Base-by-base conservation (phyloP, 2,797 vertebrate species). In the Oophaga sylvatica region DNA sequence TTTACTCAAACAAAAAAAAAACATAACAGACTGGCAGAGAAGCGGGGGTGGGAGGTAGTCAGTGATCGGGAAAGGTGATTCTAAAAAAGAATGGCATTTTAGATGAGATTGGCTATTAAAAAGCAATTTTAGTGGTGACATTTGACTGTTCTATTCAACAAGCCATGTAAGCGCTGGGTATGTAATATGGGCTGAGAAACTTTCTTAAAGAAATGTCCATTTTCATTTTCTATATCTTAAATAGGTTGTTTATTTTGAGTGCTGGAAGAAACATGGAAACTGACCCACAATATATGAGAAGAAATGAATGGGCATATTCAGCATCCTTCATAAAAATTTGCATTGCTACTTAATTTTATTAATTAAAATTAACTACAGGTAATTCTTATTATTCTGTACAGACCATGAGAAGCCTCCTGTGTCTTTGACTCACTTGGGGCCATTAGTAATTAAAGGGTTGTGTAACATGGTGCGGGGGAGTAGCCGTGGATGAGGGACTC, bases 91-190 rank as follows among this genome's bases (percentile, higher is more conserved):
- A n/a, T 76, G 41, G n/a, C 73, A 76, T 76, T 76, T 76, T 76
- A 53, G 20, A 76, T n/a, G 0, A 76, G 26, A 76, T 76, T 53
- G 20, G 41, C 73, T 81, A 67, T 65, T 81, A 67, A 81, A 81
- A 35, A 41, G 59, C 59, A 63, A 80, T 80, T 60, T 80, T 59
- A 80, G 78, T 8, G 19, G 9, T 80, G n/a, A 62, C n/a, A 59
- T 80, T 80, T 76, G 73, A 76, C 45, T 76, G 73, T 80, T 63
- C 57, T 62, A 80, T 80, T 80, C 9, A 62, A 80, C 29, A 9
- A 41, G 57, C 17, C 57, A 41, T 76, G 45, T 76, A 48, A 76
- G 73, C 5, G 19, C 73, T 53, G 20, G 20, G 12, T 53, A 53
- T 41, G 22, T 48, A 48, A 48, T 76, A 48, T 48, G 5, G 45